Evolutionary conservation across 2,113 vertebrate genomes (phyloP), one percentile per base, ranked within the genome.

Genomic region (Neomonachus schauinslandi): DNA sequence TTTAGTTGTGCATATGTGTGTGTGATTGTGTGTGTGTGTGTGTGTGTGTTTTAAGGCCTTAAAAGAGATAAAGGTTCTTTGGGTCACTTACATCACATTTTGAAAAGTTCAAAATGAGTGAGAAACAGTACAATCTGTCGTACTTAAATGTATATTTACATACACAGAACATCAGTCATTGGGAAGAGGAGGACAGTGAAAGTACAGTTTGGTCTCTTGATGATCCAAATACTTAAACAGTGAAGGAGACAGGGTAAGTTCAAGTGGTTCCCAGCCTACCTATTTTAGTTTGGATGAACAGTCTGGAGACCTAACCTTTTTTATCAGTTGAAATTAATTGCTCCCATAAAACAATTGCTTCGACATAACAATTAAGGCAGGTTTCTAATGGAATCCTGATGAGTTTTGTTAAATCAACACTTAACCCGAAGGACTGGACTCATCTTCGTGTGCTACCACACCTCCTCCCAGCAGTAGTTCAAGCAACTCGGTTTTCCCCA

Each of bases 261-360:
- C 53, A 53, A 42, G 11, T 16, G 71, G n/a, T n/a, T 89, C 86
- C 51, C 53, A 81, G 80, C 57, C 74, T 26, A 81, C 69, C 39
- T 61, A 42, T 88, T 84, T 1, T 80, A 93, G 65, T 36, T 51
- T 90, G 55, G 19, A 5, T 81, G 51, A 77, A 86, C 33, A 86
- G 51, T 92, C 26, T 1, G 22, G 36, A 95, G 24, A 59, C 61
- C 49, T 94, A 42, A 91, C 55, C 18, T 59, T 94, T 94, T 94
- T 94, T 28, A 83, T 28, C 55, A 31, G 46, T 95, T 96, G 26
- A 96, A 97, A 97, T 95, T 93, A 97, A 94, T 94, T 94, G 61
- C n/a, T 93, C 67, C 26, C 24, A 53, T 81, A 94, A 95, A 91
- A 57, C 14, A 90, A 26, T 69, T 76, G 42, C 51, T 96, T 91